These are phyloP conservation scores for Drosophila planitibia DNA, from an alignment of 2,888 invertebrate genomes.

Conservation along the genomic window DNA sequence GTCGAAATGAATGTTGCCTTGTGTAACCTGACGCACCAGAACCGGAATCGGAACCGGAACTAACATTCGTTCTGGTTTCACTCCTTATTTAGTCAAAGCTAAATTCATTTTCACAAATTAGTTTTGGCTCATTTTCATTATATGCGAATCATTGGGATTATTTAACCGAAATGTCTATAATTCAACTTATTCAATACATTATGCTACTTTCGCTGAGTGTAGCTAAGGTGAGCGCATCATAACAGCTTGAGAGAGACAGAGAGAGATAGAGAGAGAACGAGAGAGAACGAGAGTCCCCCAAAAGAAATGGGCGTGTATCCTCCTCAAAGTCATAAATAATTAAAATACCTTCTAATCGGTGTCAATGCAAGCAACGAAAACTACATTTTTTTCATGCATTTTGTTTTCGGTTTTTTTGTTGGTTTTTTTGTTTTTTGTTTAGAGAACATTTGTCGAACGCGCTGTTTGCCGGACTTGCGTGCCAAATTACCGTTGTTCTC, in stretches of 20 bases:
- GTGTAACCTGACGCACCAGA: not conserved
- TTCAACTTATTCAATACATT: not conserved
- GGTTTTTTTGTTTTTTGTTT: constrained; percentile 21
- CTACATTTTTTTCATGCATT: constrained; percentile 36
- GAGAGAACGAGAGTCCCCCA: constrained; percentile 31
- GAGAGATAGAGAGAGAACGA: not conserved
- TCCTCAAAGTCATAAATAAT: constrained; percentile 83
- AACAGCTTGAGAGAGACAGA: not conserved
- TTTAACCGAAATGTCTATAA: not conserved
- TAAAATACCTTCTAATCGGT: constrained; percentile 82
- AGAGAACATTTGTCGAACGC: constrained; percentile 60
- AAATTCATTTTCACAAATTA: not conserved
- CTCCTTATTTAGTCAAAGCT: not conserved
- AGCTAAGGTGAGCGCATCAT: constrained; percentile 5
- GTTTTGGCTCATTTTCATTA: not conserved
- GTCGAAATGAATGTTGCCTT: not conserved
- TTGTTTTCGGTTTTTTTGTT: constrained; percentile 3
- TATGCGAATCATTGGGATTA: not conserved
- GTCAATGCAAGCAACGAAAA: constrained; percentile 77
- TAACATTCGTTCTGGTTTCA: not conserved
- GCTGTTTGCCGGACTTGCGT: constrained; percentile 55
- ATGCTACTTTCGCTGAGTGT: constrained; percentile 4
- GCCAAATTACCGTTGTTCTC: constrained; percentile 43
- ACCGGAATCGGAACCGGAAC: not conserved
- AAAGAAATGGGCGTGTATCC: constrained; percentile 53